Conservation (phyloP, 2,113 vertebrate genomes). For the Merops nubicus region DNA sequence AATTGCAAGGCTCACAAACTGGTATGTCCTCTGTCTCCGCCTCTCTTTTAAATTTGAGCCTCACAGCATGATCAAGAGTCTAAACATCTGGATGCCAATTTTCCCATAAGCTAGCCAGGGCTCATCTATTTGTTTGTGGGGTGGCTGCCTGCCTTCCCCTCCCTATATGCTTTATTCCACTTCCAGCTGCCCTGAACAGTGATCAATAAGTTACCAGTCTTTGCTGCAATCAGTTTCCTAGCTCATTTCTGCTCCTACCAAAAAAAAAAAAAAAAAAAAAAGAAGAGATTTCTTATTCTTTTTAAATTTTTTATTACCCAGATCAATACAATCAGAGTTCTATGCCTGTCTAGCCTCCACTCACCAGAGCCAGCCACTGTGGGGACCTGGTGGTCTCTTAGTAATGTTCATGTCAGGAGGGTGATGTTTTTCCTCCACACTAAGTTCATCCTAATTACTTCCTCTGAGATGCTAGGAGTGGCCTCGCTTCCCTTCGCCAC, state of each 20-base stretch:
- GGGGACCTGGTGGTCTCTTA: background rate
- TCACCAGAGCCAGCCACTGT: background rate
- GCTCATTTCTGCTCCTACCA: background rate
- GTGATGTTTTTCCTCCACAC: background rate
- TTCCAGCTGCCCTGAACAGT: slow-evolving; percentile 4
- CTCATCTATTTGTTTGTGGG: background rate
- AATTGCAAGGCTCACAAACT: background rate
- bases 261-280: too few species aligned
- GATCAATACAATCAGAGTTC: slow-evolving; percentile 56
- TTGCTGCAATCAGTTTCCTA: slow-evolving; percentile 17
- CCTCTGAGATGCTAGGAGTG: slow-evolving; percentile 6
- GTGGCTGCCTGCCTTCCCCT: background rate
- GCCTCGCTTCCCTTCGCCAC: background rate
- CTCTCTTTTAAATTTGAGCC: background rate
- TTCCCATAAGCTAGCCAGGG: background rate
- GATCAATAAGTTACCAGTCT: slow-evolving; percentile 20
- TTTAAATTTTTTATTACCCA: slow-evolving; percentile 62
- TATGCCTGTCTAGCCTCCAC: background rate
- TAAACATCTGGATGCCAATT: background rate
- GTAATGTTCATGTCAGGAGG: background rate
- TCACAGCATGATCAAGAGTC: background rate
- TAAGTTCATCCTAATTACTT: slow-evolving; percentile 23
- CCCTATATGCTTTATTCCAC: background rate
- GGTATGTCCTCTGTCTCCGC: background rate
- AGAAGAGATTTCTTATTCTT: background rate